These are phyloP conservation scores for Tarsius wallacei DNA, from an alignment of 2,797 vertebrate species.

Conservation along the genomic window DNA sequence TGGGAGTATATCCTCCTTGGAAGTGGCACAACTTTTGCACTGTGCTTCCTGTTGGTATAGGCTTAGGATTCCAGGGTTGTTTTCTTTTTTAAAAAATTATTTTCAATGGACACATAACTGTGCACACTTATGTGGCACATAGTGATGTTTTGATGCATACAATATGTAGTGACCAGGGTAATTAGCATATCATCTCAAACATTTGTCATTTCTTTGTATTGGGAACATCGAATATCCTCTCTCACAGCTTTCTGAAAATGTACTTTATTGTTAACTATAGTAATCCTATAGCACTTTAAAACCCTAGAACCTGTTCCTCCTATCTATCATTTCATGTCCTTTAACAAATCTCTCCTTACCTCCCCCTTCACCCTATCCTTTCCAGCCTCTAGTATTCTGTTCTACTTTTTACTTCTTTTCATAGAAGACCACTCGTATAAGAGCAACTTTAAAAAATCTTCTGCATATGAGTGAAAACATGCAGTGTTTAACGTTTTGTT, in stretches of 20 bases:
- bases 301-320: background rate
- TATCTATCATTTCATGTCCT: background rate
- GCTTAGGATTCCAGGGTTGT: background rate
- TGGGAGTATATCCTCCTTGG: background rate
- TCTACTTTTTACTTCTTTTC: background rate
- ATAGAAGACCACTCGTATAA: too few species aligned
- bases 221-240: background rate
- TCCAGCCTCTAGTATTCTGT: background rate
- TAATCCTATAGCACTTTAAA: background rate
- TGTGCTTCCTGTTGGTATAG: background rate
- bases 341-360: background rate
- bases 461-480: background rate
- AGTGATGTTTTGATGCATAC: background rate
- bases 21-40: background rate
- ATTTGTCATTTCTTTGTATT: background rate
- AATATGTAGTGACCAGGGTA: background rate
- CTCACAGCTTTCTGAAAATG: background rate
- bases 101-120: background rate
- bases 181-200: background rate
- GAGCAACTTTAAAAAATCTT: too few species aligned
- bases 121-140: background rate
- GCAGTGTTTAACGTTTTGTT: background rate
- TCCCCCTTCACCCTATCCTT: background rate
- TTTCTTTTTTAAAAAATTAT: background rate
- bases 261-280: background rate